phyloP scores from a whole-genome alignment of 2,888 invertebrate genomes.

The Aspidiotus destructor region DNA sequence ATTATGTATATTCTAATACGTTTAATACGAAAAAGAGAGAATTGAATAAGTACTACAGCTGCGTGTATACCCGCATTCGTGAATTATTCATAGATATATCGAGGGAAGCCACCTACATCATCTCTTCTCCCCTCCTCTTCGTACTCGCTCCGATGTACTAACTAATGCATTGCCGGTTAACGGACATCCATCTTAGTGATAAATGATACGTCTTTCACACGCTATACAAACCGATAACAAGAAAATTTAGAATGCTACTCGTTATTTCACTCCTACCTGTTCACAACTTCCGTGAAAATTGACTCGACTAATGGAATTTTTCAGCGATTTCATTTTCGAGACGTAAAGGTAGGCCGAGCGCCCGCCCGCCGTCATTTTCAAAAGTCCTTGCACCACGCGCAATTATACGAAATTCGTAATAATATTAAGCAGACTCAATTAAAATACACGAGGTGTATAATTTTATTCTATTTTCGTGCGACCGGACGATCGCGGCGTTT shows the following conservation, averaged over 20 bases:
- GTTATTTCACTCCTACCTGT: constrained; percentile 4
- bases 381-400: too few species aligned
- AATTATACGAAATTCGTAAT: too few species aligned
- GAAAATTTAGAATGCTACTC: constrained; percentile 2
- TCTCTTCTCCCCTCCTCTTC: background rate
- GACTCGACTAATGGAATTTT: background rate
- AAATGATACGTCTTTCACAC: constrained; percentile 4
- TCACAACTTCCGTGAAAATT: background rate
- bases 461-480: too few species aligned
- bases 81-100: constrained; percentile 24
- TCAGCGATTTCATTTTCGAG: background rate
- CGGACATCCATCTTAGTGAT: background rate
- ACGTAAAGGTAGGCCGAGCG: too few species aligned
- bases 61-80: constrained; percentile 22
- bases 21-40: too few species aligned
- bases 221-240: constrained; percentile 1
- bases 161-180: constrained; percentile 1
- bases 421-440: too few species aligned
- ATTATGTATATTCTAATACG: too few species aligned
- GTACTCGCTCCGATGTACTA: background rate
- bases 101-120: constrained; percentile 15
- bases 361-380: too few species aligned
- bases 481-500: too few species aligned
- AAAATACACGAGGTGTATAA: too few species aligned
- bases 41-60: constrained; percentile 9